Percentiles rank a stretch among this genome's conserved stretches.
Conservation (phyloP, 1,140 invertebrate genomes). For the Formica selysi region DNA sequence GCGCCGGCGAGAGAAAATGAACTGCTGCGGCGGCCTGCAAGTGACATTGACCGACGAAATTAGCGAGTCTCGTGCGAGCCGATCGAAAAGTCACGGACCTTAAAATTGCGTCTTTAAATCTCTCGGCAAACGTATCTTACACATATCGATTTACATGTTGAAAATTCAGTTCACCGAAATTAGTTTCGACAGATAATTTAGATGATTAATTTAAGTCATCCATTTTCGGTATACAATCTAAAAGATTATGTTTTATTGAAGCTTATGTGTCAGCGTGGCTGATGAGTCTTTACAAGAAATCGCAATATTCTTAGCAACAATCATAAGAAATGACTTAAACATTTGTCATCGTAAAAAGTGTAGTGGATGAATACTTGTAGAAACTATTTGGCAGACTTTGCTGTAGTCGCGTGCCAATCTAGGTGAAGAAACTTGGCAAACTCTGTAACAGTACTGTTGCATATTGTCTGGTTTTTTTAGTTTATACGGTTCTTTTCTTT, state of each 20-base stretch:
- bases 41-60: conserved; percentile 63
- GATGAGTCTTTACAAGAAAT: neutral
- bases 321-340: neutral
- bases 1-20: conserved; percentile 13
- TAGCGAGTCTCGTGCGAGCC: conserved; percentile 21
- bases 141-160: neutral
- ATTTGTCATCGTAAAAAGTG: conserved; percentile 22
- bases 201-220: neutral
- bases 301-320: neutral
- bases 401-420: neutral
- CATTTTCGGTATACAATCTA: neutral
- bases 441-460: conserved; percentile 6
- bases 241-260: neutral
- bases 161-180: neutral
- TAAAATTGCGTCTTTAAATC: conserved; percentile 21
- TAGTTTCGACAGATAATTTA: neutral
- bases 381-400: conserved; percentile 36
- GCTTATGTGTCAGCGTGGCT: neutral
- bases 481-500: neutral
- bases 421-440: conserved; percentile 22
- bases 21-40: neutral
- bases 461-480: neutral
- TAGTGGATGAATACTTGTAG: conserved; percentile 9
- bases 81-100: conserved; percentile 25
- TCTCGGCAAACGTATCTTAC: neutral